Evolutionary conservation across 2,797 vertebrate species (phyloP).

Genomic region (Chrysocyon brachyurus): DNA sequence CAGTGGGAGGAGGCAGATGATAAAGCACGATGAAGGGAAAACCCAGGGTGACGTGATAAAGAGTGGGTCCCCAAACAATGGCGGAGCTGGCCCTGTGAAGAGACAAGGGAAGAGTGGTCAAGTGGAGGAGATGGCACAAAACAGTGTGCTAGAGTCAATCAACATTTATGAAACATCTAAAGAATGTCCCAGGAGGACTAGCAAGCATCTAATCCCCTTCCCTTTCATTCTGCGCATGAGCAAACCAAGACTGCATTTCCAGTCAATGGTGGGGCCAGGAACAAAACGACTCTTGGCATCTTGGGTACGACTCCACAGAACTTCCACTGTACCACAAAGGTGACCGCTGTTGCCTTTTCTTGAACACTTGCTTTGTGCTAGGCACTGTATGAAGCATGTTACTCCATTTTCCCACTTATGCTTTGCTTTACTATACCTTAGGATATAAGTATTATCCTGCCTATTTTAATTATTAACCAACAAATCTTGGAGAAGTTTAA

Average conservation of each 20-base stretch:
- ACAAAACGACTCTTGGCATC: too few relatives aligned
- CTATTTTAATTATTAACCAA: neutral
- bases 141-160: neutral
- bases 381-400: fast-evolving
- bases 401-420: neutral
- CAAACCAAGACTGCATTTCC: neutral
- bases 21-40: neutral
- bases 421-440: neutral
- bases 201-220: neutral
- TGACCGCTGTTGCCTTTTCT: neutral
- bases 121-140: neutral
- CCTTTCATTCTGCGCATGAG: neutral
- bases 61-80: neutral
- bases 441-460: neutral
- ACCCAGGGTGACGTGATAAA: neutral
- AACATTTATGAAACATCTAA: neutral
- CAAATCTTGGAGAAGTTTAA: neutral
- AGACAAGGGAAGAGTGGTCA: neutral
- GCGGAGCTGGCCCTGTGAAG: neutral
- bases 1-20: neutral
- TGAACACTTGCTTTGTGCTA: neutral
- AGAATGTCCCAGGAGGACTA: neutral
- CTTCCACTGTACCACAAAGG: neutral
- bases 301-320: neutral
- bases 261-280: neutral